A percentile compares a stretch with the other conserved stretches of the same genome.
phyloP scores from a whole-genome alignment of 2,888 invertebrate species.

The Limenitis arthemis region DNA sequence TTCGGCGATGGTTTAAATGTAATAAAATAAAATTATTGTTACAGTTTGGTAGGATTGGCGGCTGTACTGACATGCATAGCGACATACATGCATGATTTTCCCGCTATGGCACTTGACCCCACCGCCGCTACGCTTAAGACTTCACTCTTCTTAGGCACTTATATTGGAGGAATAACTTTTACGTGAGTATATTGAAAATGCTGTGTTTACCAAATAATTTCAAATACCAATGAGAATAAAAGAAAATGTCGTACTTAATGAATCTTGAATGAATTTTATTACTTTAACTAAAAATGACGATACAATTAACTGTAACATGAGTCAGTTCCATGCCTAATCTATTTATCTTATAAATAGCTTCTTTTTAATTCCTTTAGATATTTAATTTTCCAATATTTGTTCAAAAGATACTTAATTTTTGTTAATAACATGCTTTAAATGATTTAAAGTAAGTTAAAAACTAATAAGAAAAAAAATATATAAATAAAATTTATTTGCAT shows the following conservation, averaged over 20 bases:
- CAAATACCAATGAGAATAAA: no score
- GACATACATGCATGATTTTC: slow-evolving; percentile 88
- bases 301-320: background rate
- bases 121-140: slow-evolving; percentile 86
- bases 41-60: slow-evolving; percentile 87
- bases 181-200: slow-evolving; percentile 63
- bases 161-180: slow-evolving; percentile 92
- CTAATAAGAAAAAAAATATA: background rate
- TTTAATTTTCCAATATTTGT: no score
- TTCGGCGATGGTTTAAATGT: background rate
- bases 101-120: slow-evolving; percentile 86
- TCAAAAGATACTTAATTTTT: no score
- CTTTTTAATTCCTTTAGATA: no score
- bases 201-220: background rate
- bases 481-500: background rate
- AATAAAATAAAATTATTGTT: slow-evolving; percentile 5
- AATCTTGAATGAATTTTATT: background rate
- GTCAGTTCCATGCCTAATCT: background rate
- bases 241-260: no score
- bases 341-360: no score
- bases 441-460: background rate
- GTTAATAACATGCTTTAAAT: no score
- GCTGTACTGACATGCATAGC: slow-evolving; percentile 90
- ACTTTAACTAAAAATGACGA: background rate
- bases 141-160: slow-evolving; percentile 89